These are phyloP conservation scores for Knipowitschia caucasica DNA, from an alignment of 2,797 vertebrate genomes.

Conservation along the genomic window DNA sequence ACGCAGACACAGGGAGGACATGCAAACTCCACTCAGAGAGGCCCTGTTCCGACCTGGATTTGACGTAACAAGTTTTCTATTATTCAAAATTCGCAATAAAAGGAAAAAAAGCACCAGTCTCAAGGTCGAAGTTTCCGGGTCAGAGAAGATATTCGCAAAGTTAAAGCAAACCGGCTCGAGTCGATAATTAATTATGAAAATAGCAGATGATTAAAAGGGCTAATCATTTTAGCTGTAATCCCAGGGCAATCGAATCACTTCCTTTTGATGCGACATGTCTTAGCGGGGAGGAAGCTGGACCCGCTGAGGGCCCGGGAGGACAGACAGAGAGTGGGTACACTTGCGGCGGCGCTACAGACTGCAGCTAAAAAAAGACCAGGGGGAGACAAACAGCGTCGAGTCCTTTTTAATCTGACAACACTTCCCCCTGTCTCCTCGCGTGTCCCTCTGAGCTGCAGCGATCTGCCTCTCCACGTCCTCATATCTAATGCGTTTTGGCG, in stretches of 20 bases:
- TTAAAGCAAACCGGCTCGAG: neutral
- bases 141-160: neutral
- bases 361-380: conserved; percentile 40
- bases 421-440: conserved; percentile 29
- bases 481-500: conserved; percentile 68
- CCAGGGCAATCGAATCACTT: conserved; percentile 7
- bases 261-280: conserved; percentile 12
- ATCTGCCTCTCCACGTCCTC: conserved; percentile 49
- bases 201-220: conserved; percentile 7
- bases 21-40: too few relatives aligned
- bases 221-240: conserved; percentile 15
- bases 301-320: conserved; percentile 22
- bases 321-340: conserved; percentile 41
- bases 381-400: conserved; percentile 47
- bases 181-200: conserved; percentile 14
- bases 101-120: conserved; percentile 4
- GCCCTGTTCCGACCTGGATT: too few relatives aligned
- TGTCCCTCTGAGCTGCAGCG: conserved; percentile 59
- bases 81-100: conserved; percentile 6
- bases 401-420: conserved; percentile 62
- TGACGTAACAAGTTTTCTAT: neutral
- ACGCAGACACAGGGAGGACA: too few relatives aligned
- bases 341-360: conserved; percentile 58
- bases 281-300: conserved; percentile 12
- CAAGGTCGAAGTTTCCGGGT: conserved; percentile 9